phyloP scores from a whole-genome alignment of 2,888 invertebrate species.

The Tanypteryx hageni region DNA sequence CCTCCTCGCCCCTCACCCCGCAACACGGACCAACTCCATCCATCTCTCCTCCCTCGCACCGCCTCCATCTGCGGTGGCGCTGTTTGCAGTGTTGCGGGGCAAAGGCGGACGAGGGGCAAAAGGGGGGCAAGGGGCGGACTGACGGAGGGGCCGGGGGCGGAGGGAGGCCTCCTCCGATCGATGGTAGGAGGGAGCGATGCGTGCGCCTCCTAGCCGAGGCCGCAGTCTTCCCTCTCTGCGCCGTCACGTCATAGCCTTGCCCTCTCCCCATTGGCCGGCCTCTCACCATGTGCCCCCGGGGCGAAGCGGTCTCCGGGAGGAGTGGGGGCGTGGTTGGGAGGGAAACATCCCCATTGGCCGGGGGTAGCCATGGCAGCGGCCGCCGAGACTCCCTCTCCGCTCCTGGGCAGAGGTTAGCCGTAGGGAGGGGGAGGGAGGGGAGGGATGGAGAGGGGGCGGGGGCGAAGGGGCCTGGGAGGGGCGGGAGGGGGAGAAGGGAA shows the following conservation, averaged over 20 bases:
- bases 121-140: not conserved
- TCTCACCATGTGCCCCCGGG: not conserved
- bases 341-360: constrained; percentile 51
- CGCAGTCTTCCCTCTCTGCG: not conserved
- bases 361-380: constrained; percentile 42
- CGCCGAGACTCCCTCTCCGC: not conserved
- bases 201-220: constrained; percentile 8
- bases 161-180: not conserved
- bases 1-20: not conserved
- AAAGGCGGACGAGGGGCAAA: not conserved
- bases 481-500: not conserved
- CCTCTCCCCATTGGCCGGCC: constrained; percentile 39
- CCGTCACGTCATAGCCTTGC: not conserved
- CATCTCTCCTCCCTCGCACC: not conserved
- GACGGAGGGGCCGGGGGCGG: not conserved
- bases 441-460: not conserved
- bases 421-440: not conserved
- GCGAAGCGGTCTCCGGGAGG: not conserved
- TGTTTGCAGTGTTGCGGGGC: not conserved
- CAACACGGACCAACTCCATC: not conserved
- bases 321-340: constrained; percentile 46
- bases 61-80: not conserved
- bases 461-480: not conserved
- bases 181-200: constrained; percentile 18
- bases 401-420: too few relatives aligned